Evolutionary conservation across 2,797 vertebrate genomes (phyloP).

Genomic region (Acanthis flammea): DNA sequence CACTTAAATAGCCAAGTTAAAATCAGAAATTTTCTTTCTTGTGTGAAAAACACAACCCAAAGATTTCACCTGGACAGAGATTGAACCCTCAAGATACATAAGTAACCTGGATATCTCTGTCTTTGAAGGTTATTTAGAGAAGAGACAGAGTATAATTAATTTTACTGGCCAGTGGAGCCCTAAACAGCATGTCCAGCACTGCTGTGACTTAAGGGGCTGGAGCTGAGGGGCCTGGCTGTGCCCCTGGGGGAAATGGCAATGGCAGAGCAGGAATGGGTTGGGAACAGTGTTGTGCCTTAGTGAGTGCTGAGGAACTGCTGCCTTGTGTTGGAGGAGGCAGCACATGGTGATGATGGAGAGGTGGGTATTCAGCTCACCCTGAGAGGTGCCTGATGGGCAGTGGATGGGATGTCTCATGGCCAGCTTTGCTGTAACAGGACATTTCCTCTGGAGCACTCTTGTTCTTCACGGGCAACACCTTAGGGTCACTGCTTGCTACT

Average conservation of each 20-base stretch:
- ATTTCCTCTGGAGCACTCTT: neutral
- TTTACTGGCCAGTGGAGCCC: neutral
- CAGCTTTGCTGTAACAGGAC: neutral
- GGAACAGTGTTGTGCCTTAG: neutral
- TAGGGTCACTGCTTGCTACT: neutral
- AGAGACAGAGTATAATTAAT: neutral
- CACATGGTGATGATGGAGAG: rapidly evolving
- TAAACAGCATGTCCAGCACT: rapidly evolving
- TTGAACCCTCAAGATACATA: neutral
- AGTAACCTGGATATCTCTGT: neutral
- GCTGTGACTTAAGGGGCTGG: neutral
- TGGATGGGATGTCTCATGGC: neutral
- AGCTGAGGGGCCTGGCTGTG: neutral
- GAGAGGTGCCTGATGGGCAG: neutral
- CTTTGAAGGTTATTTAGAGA: neutral
- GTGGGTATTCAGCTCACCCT: neutral
- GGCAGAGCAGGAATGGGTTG: rapidly evolving
- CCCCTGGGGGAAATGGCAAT: rapidly evolving
- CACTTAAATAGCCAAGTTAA: neutral
- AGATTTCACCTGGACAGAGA: neutral
- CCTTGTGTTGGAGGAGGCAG: neutral
- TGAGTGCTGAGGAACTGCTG: rapidly evolving
- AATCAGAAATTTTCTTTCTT: neutral
- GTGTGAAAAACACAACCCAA: neutral
- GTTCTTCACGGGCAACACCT: neutral